Percentiles rank a stretch among this genome's conserved stretches.
Conservation (phyloP, 2,888 invertebrate genomes). For the Epiblema foenella region DNA sequence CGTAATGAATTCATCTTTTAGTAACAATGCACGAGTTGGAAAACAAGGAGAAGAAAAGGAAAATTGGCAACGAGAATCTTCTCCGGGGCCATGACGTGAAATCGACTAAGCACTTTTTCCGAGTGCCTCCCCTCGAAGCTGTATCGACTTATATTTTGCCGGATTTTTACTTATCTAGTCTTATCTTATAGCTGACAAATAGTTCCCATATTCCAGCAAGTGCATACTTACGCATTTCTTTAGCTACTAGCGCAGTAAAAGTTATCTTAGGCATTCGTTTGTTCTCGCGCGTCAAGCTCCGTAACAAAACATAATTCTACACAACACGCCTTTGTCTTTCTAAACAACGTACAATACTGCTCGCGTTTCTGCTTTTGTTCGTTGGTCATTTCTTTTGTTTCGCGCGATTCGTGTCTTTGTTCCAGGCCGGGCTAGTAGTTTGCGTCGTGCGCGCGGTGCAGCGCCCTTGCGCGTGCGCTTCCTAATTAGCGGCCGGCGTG, state of each 20-base stretch:
- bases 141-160: slow-evolving; percentile 21
- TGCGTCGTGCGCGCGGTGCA: slow-evolving; percentile 67
- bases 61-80: slow-evolving; percentile 66
- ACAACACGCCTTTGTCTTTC: slow-evolving; percentile 70
- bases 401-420: slow-evolving; percentile 62
- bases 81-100: slow-evolving; percentile 59
- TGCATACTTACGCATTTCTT: slow-evolving; percentile 34
- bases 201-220: slow-evolving; percentile 24
- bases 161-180: slow-evolving; percentile 3
- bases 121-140: slow-evolving; percentile 49
- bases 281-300: slow-evolving; percentile 56
- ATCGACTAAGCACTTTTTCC: slow-evolving; percentile 57
- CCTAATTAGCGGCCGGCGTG: slow-evolving; percentile 78
- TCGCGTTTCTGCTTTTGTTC: slow-evolving; percentile 65
- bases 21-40: slow-evolving; percentile 61
- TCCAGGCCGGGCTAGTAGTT: slow-evolving; percentile 52
- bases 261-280: slow-evolving; percentile 42
- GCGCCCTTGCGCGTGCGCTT: slow-evolving; percentile 78
- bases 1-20: slow-evolving; percentile 64
- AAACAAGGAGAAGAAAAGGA: slow-evolving; percentile 66
- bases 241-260: slow-evolving; percentile 22
- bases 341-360: slow-evolving; percentile 57
- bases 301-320: slow-evolving; percentile 66
- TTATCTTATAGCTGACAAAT: not conserved
- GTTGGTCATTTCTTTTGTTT: slow-evolving; percentile 60